Evolutionary conservation across 2,888 invertebrate species (phyloP), one percentile per base, ranked within the genome.

Genomic region (Diadegma fenestrale): DNA sequence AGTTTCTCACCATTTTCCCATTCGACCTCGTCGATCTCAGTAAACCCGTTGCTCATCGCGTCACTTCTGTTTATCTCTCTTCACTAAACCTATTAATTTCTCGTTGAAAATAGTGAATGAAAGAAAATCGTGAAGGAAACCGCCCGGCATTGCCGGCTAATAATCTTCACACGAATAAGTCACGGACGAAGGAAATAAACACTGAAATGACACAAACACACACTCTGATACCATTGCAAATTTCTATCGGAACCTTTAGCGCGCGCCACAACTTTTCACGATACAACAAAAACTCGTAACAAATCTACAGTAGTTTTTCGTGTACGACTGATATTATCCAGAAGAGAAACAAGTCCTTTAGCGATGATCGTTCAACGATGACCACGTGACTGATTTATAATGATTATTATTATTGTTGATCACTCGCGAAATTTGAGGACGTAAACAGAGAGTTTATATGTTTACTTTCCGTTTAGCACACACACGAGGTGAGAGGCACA

Each of bases 1-100:
- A 61, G 1, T 8, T 22, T 48, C 78, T 79, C 61, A 86, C 84
- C 84, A 30, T 80, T 79, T 69, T 83, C 80, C 72, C 80, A 80
- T 63, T 80, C 73, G 73, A 69, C 45, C 68, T 84, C 80, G 17
- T 75, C 84, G 48, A 71, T 66, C 54, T 84, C 86, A 12, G 45
- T 76, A 22, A 41, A 66, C 58, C 78, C 78, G 26, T 37, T 71
- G 80, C 80, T 75, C 86, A 86, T 82, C 73, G n/a, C n/a, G 10
- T 66, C 48, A n/a, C 30, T 76, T 64, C 30, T 19, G 14, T 41
- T 51, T 68, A 17, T 63, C 41, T 2, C 3, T 54, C 2, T 14
- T 58, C 5, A 26, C 14, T 26, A 4, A 6, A 26, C 8, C 1
- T 22, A 26, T 26, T 26, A 14, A 54, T 22, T 0, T 26, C 12